Evolutionary conservation across 2,113 vertebrate genomes (phyloP), one percentile per base, ranked within the genome.

Genomic region (Pardalotus punctatus): DNA sequence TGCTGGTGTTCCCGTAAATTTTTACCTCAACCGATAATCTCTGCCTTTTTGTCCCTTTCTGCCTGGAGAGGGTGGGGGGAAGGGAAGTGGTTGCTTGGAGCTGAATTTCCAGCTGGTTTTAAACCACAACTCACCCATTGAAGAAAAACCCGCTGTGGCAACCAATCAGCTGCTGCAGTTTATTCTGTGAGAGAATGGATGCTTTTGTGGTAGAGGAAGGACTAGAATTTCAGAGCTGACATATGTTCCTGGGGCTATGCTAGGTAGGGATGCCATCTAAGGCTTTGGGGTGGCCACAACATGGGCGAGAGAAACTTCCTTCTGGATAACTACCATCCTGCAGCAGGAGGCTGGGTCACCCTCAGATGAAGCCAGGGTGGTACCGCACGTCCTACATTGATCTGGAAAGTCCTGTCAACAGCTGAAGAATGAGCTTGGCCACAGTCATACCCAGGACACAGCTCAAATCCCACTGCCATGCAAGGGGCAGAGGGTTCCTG

Each of bases 91-190:
- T 22, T 58, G 31, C 31, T 35, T 58, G 61, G 36, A 33, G 14
- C 7, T 25, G 43, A 14, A 76, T 67, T 58, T 58, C 53, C 17
- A 50, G 7, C 25, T 58, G 36, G 21, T 58, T 76, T 31, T 67
- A 76, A 86, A 29, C 21, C 25, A 66, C 82, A 50, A 10, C 35
- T 50, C 20, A 50, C 12, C 35, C 25, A 28, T 0, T 65, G 54
- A 61, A 54, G 38, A 83, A 94, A 76, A 57, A 45, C 4, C 4
- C 10, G 14, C 27, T n/a, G 27, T 47, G n/a, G 10, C 35, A 90
- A 73, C 16, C 3, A 67, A 71, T 2, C 21, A 61, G 25, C 9
- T 1, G 1, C 14, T 72, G 36, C 0, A 1, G 23, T 60, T 48
- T 53, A 58, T 81, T 92, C 70, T 42, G 31, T 5, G 51, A 62